These are phyloP conservation scores for Leptonema lineaticorne DNA, from an alignment of 1,140 invertebrate genomes.

Conservation along the genomic window DNA sequence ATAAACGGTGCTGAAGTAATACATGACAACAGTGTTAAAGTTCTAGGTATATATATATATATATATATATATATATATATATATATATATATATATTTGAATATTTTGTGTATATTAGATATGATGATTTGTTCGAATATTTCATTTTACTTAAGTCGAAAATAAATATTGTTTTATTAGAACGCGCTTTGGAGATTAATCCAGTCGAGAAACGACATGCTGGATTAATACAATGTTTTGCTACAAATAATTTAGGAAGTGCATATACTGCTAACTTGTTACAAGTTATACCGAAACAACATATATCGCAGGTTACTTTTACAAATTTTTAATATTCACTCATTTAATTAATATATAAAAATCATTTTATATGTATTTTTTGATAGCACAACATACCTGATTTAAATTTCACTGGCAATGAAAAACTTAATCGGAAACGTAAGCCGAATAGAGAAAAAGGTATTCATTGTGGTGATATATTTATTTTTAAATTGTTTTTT, in stretches of 20 bases:
- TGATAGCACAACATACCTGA: background rate
- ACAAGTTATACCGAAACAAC: slow-evolving; percentile 73
- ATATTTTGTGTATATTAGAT: too few species aligned
- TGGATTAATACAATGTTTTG: slow-evolving; percentile 88
- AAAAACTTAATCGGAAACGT: slow-evolving; percentile 1
- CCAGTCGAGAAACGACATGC: slow-evolving; percentile 78
- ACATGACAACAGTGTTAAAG: slow-evolving; percentile 57
- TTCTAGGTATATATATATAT: slow-evolving; percentile 45
- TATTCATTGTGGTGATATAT: background rate
- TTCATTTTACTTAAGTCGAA: too few species aligned
- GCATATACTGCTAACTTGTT: slow-evolving; percentile 63
- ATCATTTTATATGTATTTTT: background rate
- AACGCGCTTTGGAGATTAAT: slow-evolving; percentile 62
- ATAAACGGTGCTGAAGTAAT: slow-evolving; percentile 74
- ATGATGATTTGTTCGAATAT: too few species aligned
- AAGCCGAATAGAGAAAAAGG: slow-evolving; percentile 14
- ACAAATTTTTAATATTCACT: background rate
- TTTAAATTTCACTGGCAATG: background rate
- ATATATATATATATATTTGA: too few species aligned
- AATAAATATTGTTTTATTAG: slow-evolving; percentile 49
- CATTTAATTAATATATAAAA: background rate
- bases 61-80: too few species aligned
- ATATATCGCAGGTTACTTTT: slow-evolving; percentile 53
- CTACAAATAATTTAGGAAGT: slow-evolving; percentile 77
- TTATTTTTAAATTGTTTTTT: slow-evolving; percentile 4